These are phyloP conservation scores for Oreochromis aureus DNA, from an alignment of 2,113 vertebrate genomes.

Conservation along the genomic window DNA sequence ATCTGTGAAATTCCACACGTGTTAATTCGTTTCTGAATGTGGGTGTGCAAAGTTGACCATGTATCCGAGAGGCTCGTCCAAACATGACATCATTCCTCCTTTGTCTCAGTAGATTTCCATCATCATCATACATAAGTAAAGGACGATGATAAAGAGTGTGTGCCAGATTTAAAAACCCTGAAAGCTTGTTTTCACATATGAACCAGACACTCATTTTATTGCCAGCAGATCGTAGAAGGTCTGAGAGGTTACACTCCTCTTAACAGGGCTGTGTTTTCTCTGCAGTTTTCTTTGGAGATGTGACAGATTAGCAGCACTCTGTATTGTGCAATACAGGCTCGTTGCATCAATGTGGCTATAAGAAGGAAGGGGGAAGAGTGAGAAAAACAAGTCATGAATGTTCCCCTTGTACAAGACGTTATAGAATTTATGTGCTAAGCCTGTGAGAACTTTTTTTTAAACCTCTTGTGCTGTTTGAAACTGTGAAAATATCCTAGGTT, in stretches of 20 bases:
- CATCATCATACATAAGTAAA: not conserved
- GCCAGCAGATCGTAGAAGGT: not conserved
- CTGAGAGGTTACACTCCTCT: not conserved
- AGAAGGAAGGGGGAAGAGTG: not conserved
- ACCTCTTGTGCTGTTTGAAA: not conserved
- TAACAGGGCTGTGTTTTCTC: not conserved
- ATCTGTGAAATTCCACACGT: constrained; percentile 39
- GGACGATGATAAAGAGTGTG: not conserved
- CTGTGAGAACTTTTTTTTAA: not conserved
- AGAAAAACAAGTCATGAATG: constrained; percentile 35
- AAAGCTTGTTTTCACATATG: not conserved
- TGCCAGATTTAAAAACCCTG: not conserved
- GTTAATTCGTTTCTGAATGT: not conserved
- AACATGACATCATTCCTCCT: constrained; percentile 11
- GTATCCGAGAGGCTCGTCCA: not conserved
- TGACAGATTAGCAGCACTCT: not conserved
- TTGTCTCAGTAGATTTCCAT: not conserved
- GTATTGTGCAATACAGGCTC: constrained; percentile 36
- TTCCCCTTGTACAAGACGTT: not conserved
- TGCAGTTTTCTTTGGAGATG: constrained; percentile 4
- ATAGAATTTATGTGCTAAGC: not conserved
- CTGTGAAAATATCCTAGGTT: not conserved
- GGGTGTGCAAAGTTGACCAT: constrained; percentile 1
- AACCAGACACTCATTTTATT: not conserved
- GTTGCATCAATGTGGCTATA: constrained; percentile 1